A percentile compares a stretch with the other conserved stretches of the same genome.
These are phyloP conservation scores for Bolborhynchus lineola DNA, from an alignment of 2,113 vertebrate genomes.

Conservation along the genomic window DNA sequence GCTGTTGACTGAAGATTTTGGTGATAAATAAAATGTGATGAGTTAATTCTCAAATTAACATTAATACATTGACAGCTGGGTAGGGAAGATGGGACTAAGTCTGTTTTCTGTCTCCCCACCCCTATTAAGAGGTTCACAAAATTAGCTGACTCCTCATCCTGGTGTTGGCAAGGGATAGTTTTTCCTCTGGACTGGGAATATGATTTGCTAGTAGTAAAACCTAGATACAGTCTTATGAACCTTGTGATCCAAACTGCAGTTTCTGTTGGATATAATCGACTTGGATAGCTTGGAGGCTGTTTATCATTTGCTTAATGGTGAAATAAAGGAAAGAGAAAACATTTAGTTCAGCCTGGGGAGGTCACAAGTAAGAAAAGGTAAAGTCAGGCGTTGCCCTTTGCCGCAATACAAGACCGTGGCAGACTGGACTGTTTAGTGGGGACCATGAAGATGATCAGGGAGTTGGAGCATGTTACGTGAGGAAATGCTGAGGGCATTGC, in stretches of 20 bases:
- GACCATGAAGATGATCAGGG: background rate
- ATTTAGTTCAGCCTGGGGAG: background rate
- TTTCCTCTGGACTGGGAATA: background rate
- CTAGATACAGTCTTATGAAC: background rate
- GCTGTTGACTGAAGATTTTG: conserved; percentile 24
- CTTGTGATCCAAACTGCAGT: background rate
- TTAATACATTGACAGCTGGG: conserved; percentile 12
- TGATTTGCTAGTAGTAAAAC: background rate
- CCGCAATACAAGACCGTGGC: background rate
- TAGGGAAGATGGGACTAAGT: background rate
- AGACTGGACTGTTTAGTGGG: background rate
- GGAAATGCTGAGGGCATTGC: background rate
- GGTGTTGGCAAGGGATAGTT: background rate
- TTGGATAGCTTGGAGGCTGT: background rate
- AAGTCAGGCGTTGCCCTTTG: background rate
- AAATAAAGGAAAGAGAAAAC: background rate
- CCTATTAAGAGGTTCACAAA: background rate
- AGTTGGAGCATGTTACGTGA: background rate
- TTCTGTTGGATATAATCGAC: background rate
- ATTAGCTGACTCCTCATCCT: background rate
- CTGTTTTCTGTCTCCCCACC: background rate
- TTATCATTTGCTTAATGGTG: background rate
- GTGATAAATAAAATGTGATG: conserved; percentile 42
- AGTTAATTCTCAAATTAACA: conserved; percentile 36
- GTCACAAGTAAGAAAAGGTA: background rate